Evolutionary conservation across 2,888 invertebrate species (phyloP).

Genomic region (Oscheius myriophilus): DNA sequence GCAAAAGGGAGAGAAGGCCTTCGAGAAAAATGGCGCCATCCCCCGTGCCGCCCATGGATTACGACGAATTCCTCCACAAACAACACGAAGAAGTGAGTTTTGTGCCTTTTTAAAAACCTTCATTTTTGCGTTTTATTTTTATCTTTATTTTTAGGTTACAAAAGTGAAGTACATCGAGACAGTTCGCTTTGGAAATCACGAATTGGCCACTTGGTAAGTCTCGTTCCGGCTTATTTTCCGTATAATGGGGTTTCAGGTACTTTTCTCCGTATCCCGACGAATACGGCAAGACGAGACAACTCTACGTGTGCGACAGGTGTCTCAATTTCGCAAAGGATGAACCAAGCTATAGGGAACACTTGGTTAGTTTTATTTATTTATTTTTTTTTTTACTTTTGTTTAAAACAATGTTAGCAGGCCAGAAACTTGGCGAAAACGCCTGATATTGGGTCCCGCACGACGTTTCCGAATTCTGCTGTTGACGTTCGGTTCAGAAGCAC

Average conservation of each 20-base stretch:
- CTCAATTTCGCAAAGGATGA: slow-evolving; percentile 11
- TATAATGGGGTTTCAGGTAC: slow-evolving; percentile 22
- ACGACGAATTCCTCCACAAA: slow-evolving; percentile 4
- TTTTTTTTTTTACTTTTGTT: slow-evolving; percentile 6
- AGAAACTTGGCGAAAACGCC: too few species aligned
- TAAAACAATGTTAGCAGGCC: not conserved
- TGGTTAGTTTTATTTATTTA: slow-evolving; percentile 7
- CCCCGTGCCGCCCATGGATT: slow-evolving; percentile 7
- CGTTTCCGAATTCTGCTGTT: too few species aligned
- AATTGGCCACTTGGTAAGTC: slow-evolving; percentile 24
- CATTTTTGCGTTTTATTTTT: not conserved
- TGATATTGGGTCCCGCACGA: too few species aligned
- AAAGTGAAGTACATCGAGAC: slow-evolving; percentile 24
- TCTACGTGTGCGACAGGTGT: slow-evolving; percentile 25
- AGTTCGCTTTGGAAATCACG: slow-evolving; percentile 17
- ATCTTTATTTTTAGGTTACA: slow-evolving; percentile 17
- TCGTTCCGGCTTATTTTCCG: too few species aligned
- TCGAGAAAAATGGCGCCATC: not conserved
- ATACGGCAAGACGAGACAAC: slow-evolving; percentile 3
- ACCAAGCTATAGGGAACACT: slow-evolving; percentile 6
- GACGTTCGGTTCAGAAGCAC: too few species aligned
- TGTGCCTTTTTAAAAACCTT: not conserved
- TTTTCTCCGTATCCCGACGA: slow-evolving; percentile 30
- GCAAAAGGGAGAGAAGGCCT: slow-evolving; percentile 1
- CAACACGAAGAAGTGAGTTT: slow-evolving; percentile 12